Evolutionary conservation across 2,797 vertebrate species (phyloP), one percentile per base, ranked within the genome.

Genomic region (Characodon lateralis): DNA sequence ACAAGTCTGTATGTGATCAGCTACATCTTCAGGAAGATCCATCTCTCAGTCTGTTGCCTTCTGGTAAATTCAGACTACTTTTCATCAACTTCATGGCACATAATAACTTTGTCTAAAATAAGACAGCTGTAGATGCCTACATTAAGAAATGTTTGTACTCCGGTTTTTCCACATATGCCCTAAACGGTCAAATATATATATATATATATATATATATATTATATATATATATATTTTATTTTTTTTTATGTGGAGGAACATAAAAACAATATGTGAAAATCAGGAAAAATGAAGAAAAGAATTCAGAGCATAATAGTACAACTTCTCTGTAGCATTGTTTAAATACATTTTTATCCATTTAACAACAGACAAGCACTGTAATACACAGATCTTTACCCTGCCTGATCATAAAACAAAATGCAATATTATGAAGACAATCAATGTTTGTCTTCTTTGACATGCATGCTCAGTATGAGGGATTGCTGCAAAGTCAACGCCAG

Each of bases 1-100:
- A 96, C 95, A 0, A 85, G 91, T 2, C 92, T 96, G 20, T 96
- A 95, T 24, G 92, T 96, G 78, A 88, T 93, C 86, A 96, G 96
- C 85, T 96, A 96, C 87, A 87, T 94, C 81, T 95, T 95, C 91
- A 89, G 90, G 76, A 93, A 90, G 88, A 95, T 96, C 76, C 85
- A 91, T 53, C 90, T 91, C 2, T 95, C 93, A 0, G 74, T 87
- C 80, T 96, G 96, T 90, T 95, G 95, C 85, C 5, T 90, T 1
- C 89, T 96, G 88, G 92, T 93, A 9, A 80, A 74, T 66, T 24
- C 2, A 26, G 1, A 6, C 68, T 2, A 3, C 20, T 24, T 63
- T 68, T 55, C 16, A 22, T 26, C 31, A 18, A 0, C 69, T 59
- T 3, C 1, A 2, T 2, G 9, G 10, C 61, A 39, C 24, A 35